Base-by-base conservation (phyloP, 2,113 vertebrate species). In the Falco punctatus region DNA sequence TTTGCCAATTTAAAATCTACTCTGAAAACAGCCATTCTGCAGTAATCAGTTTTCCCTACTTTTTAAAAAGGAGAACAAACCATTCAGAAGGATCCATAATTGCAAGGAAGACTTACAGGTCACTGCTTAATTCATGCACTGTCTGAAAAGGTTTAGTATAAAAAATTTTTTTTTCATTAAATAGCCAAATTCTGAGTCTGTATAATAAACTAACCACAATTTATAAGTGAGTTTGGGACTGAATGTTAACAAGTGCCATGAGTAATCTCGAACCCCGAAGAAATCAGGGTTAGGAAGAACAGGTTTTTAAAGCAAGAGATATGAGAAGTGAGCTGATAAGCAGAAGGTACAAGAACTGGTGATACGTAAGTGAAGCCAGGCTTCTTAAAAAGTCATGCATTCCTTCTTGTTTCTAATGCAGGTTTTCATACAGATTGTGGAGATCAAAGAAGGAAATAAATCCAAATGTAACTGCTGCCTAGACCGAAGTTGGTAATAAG, bases 381-480 rank as follows among this genome's bases (percentile, higher is more conserved):
- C 49, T 90, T 83, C 49, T 90, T 83, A 40, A 65, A 52, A 92
- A 86, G 40, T 52, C 83, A 84, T 38, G 28, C 13, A 28, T 67
- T 79, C 28, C 69, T 59, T 66, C 89, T 66, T 70, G 46, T 30
- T 70, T 79, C 52, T 86, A 86, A 55, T 30, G 48, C 0, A 0
- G 84, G 59, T 93, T 94, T 94, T 89, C 70, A 81, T 44, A 74
- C 10, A 78, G 80, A 70, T 15, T 81, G 81, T 35, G 57, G 52
- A 91, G 69, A 91, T 79, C 84, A 87, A 87, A 91, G 94, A n/a
- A 88, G n/a, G 83, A 91, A 84, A 83, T 42, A 78, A 66, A 94
- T 73, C 59, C 51, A 66, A 73, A 73, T 42, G 59, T 77, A 88
- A 74, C 87, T 66, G 67, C 62, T 80, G 77, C 81, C 86, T 67